phyloP scores from a whole-genome alignment of 2,113 vertebrate genomes.

The Brachypodius melanocephalos region DNA sequence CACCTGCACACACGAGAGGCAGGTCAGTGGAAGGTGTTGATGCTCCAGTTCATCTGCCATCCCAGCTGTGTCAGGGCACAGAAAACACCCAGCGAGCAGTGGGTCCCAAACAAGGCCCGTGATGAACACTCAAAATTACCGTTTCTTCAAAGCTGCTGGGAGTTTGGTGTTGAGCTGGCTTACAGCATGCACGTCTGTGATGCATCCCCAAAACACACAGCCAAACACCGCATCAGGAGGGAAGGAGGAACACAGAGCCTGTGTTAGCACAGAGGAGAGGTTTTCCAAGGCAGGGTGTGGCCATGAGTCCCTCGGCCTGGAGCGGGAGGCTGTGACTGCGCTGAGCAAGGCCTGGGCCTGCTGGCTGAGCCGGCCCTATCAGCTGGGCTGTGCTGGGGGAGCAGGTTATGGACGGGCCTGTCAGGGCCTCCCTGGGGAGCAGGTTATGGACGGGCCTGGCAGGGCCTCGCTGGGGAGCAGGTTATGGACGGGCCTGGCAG shows the following conservation, averaged over 20 bases:
- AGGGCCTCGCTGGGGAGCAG: neutral
- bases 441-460: neutral
- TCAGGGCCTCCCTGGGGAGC: neutral
- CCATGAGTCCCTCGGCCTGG: accelerated
- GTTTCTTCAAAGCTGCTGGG: neutral
- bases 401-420: neutral
- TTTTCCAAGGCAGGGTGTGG: constrained; percentile 1
- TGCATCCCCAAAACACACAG: neutral
- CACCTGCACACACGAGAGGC: neutral
- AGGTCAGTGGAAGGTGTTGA: neutral
- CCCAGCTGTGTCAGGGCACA: neutral
- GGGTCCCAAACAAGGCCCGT: neutral
- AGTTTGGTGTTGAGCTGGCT: neutral
- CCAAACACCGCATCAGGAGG: accelerated
- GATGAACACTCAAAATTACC: neutral
- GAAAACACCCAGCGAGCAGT: neutral
- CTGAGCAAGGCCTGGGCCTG: neutral
- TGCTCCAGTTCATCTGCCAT: neutral
- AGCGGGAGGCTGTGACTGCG: neutral
- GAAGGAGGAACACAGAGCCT: neutral
- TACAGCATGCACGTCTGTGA: neutral
- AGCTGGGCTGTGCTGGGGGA: neutral
- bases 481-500: neutral
- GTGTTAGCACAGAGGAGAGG: neutral
- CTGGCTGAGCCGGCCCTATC: neutral